Evolutionary conservation across 2,113 vertebrate genomes (phyloP).

Genomic region (Trogon melanurus): DNA sequence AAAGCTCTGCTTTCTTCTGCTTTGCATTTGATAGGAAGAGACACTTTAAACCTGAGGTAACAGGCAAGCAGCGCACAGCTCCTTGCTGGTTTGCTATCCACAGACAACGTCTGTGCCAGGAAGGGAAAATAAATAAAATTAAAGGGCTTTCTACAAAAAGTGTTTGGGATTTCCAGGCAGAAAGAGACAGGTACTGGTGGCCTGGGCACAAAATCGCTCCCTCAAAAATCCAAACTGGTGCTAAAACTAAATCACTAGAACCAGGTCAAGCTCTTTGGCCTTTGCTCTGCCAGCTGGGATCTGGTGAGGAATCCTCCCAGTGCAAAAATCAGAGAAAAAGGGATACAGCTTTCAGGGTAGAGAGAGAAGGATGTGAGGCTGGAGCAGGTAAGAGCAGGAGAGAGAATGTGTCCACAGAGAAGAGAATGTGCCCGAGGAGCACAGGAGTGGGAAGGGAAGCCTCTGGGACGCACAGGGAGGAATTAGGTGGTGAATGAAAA

Average conservation of each 20-base stretch:
- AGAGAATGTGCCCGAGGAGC: not conserved
- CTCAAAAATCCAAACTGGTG: not conserved
- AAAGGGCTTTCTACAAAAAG: constrained; percentile 3
- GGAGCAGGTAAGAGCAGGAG: not conserved
- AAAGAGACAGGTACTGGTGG: not conserved
- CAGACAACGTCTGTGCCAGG: not conserved
- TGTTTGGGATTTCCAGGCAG: constrained; percentile 31
- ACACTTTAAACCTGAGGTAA: constrained; percentile 63
- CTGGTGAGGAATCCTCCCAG: not conserved
- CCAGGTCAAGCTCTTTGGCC: not conserved
- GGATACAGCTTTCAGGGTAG: not conserved
- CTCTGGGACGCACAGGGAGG: not conserved
- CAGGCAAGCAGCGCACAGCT: constrained; percentile 42
- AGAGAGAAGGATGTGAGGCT: not conserved
- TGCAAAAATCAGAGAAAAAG: not conserved
- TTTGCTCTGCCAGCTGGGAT: not conserved
- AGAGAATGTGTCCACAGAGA: not conserved
- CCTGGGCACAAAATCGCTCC: not conserved
- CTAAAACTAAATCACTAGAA: not conserved
- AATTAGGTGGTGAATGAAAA: not conserved
- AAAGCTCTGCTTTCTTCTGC: constrained; percentile 49
- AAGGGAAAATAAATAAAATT: constrained; percentile 7
- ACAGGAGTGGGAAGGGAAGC: not conserved
- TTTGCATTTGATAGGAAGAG: constrained; percentile 60
- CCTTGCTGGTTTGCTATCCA: not conserved